Conservation (phyloP, 2,113 vertebrate species). For the Marcusenius ussheri region DNA sequence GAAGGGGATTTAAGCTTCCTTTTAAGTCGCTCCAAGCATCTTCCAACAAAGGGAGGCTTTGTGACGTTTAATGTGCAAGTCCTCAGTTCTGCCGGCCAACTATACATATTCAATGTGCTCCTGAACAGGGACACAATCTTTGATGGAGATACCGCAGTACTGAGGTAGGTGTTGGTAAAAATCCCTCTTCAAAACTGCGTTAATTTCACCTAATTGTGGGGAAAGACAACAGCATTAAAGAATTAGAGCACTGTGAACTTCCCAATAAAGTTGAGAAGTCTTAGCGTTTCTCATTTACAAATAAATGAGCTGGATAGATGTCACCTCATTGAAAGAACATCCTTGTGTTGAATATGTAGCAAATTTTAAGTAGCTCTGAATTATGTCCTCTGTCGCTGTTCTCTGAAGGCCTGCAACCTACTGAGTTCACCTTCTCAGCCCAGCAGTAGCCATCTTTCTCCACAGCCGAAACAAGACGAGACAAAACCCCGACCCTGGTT, state of each 20-base stretch:
- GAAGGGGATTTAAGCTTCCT: constrained; percentile 8
- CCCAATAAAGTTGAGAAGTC: background rate
- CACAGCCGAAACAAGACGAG: background rate
- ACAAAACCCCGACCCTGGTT: background rate
- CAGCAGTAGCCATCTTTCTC: background rate
- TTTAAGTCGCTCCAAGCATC: constrained; percentile 22
- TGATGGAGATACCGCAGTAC: background rate
- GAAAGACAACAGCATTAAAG: background rate
- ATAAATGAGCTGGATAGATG: background rate
- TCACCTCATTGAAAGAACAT: background rate
- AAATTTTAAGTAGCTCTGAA: background rate
- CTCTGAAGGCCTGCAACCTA: background rate
- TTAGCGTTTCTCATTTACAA: background rate
- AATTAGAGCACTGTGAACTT: background rate
- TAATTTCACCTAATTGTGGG: background rate
- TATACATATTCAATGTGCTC: background rate
- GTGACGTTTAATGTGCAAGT: background rate
- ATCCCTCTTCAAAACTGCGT: background rate
- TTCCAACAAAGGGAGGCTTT: constrained; percentile 23
- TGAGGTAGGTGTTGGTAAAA: background rate
- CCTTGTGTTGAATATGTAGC: background rate
- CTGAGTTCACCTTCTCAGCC: background rate
- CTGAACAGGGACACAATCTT: background rate
- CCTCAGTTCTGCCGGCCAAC: background rate
- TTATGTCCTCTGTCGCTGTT: background rate